phyloP scores from a whole-genome alignment of 1,140 invertebrate species.

The Listronotus bonariensis region DNA sequence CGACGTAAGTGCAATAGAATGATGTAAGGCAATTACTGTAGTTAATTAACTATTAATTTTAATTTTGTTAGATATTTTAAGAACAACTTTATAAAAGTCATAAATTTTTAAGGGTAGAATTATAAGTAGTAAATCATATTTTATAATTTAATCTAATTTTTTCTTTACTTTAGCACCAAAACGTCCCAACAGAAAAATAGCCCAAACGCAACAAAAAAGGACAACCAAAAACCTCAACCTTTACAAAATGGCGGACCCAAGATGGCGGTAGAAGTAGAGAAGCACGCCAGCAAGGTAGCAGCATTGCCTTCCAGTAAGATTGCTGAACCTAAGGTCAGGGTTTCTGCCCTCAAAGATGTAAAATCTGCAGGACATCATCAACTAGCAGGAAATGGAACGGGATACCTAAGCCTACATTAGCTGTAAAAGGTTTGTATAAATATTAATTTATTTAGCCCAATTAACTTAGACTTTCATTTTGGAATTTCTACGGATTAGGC shows the following conservation, averaged over 20 bases:
- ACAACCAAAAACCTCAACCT: slow-evolving; percentile 20
- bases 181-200: slow-evolving; percentile 40
- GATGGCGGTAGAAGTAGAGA: slow-evolving; percentile 50
- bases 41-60: too few species aligned
- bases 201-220: slow-evolving; percentile 49
- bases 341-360: slow-evolving; percentile 35
- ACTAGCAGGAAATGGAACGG: slow-evolving; percentile 59
- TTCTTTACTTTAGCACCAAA: slow-evolving; percentile 15
- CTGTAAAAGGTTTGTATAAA: slow-evolving; percentile 81
- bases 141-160: not conserved
- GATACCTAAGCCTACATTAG: slow-evolving; percentile 89
- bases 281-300: slow-evolving; percentile 53
- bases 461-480: too few species aligned
- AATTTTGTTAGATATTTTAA: too few species aligned
- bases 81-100: too few species aligned
- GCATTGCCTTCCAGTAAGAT: slow-evolving; percentile 47
- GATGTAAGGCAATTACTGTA: too few species aligned
- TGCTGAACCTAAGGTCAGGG: slow-evolving; percentile 50
- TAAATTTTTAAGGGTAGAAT: too few species aligned
- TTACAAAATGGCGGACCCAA: slow-evolving; percentile 30
- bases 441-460: too few species aligned
- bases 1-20: slow-evolving; percentile 5
- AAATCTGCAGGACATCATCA: slow-evolving; percentile 24
- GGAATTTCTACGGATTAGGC: too few species aligned
- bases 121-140: too few species aligned